Percentiles rank a stretch among this genome's conserved stretches.
Conservation (phyloP, 2,113 vertebrate species). For the Ceyx melanurus region DNA sequence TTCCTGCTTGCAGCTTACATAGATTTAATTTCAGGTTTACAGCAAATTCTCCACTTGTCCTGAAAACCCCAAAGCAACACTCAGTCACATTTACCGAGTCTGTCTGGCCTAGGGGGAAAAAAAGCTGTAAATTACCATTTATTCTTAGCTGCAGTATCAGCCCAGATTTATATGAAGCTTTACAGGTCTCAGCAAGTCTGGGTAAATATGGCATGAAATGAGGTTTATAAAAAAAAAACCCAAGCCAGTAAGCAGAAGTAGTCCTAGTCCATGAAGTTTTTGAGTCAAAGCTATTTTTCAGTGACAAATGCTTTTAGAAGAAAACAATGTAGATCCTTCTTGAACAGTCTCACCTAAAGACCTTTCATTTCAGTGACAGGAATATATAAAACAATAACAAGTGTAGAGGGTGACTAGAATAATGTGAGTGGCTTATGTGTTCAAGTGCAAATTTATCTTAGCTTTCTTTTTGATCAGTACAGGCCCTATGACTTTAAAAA, state of each 20-base stretch:
- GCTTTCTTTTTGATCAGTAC: neutral
- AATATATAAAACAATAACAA: neutral
- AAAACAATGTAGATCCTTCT: neutral
- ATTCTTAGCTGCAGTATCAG: neutral
- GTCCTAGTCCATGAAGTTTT: neutral
- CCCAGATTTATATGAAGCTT: neutral
- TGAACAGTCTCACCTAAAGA: neutral
- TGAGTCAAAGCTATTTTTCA: neutral
- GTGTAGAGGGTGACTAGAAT: neutral
- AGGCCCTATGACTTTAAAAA: neutral
- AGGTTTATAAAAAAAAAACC: neutral
- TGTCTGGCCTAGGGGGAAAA: neutral
- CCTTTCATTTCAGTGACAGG: neutral
- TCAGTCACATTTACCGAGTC: neutral
- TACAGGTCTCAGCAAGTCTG: neutral
- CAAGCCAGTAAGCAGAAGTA: neutral
- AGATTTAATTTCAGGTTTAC: neutral
- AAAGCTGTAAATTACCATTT: neutral
- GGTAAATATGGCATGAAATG: neutral
- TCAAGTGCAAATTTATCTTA: slow-evolving; percentile 1
- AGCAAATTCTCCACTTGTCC: neutral
- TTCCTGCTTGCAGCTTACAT: neutral
- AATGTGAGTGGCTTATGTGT: neutral
- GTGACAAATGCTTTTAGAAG: neutral
- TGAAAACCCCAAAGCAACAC: neutral